Conservation (phyloP, 1,140 invertebrate genomes). For the Chionoecetes opilio region DNA sequence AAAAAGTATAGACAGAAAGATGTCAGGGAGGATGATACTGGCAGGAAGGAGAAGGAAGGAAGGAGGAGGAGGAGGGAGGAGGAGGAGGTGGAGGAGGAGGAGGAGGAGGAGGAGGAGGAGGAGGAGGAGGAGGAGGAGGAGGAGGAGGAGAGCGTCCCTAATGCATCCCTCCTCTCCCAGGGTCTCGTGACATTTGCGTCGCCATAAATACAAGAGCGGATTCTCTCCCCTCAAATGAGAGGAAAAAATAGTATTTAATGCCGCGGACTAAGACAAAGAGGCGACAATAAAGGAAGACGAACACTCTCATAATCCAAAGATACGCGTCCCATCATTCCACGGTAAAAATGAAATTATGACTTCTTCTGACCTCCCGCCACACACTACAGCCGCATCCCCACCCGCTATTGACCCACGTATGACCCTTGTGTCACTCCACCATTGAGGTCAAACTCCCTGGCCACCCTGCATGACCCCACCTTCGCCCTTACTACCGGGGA, state of each 20-base stretch:
- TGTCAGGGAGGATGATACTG: background rate
- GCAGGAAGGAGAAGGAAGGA: background rate
- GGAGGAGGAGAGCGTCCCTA: conserved; percentile 49
- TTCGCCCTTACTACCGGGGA: conserved; percentile 68
- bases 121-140: conserved; percentile 12
- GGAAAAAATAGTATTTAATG: conserved; percentile 81
- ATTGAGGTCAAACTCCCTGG: conserved; percentile 64
- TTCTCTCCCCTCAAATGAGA: conserved; percentile 79
- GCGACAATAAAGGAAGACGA: conserved; percentile 80
- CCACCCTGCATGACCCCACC: conserved; percentile 54
- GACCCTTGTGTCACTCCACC: conserved; percentile 34
- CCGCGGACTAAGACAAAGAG: conserved; percentile 80
- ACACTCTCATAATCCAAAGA: conserved; percentile 81
- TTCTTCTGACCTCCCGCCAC: conserved; percentile 74
- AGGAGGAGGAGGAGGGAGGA: background rate
- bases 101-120: background rate
- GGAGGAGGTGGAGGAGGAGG: background rate
- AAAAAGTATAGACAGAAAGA: background rate
- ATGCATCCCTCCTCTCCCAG: conserved; percentile 69
- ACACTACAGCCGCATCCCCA: conserved; percentile 62
- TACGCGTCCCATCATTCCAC: conserved; percentile 80
- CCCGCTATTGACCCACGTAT: conserved; percentile 60
- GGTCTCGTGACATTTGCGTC: conserved; percentile 78
- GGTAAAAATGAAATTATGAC: conserved; percentile 81
- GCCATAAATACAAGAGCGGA: conserved; percentile 78